These are phyloP conservation scores for Smithornis capensis DNA, from an alignment of 2,113 vertebrate genomes.

Conservation along the genomic window DNA sequence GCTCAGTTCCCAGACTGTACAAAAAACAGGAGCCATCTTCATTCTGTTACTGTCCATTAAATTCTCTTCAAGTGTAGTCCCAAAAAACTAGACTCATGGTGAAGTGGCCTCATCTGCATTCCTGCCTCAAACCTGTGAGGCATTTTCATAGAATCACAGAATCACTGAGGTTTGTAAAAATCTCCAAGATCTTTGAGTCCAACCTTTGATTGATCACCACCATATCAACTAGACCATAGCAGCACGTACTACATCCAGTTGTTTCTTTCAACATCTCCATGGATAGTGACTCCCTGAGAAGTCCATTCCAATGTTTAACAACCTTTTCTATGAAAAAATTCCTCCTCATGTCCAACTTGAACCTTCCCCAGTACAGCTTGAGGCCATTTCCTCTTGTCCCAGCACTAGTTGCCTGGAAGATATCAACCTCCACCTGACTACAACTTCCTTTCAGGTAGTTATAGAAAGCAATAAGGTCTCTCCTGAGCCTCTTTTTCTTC, in stretches of 20 bases:
- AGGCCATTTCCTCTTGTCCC: background rate
- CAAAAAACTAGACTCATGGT: accelerated
- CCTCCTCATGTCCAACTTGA: background rate
- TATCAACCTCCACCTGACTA: background rate
- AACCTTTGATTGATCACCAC: background rate
- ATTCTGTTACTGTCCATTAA: background rate
- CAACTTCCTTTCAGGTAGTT: background rate
- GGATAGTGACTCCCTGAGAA: background rate
- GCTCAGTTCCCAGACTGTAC: background rate
- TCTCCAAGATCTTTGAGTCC: background rate
- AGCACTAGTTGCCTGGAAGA: background rate
- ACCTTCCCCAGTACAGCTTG: background rate
- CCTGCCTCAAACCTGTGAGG: background rate
- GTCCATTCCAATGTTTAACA: background rate
- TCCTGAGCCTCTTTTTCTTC: background rate
- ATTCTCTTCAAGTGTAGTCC: background rate
- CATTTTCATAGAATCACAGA: background rate
- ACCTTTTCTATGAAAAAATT: background rate
- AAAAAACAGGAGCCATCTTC: background rate
- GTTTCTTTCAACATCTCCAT: background rate
- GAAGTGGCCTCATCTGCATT: background rate
- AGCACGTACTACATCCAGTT: background rate
- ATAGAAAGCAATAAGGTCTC: background rate
- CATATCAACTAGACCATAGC: background rate
- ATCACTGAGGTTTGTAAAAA: background rate